Percentiles rank a stretch among this genome's conserved stretches.
Conservation (phyloP, 2,113 vertebrate genomes). For the Reinhardtius hippoglossoides region DNA sequence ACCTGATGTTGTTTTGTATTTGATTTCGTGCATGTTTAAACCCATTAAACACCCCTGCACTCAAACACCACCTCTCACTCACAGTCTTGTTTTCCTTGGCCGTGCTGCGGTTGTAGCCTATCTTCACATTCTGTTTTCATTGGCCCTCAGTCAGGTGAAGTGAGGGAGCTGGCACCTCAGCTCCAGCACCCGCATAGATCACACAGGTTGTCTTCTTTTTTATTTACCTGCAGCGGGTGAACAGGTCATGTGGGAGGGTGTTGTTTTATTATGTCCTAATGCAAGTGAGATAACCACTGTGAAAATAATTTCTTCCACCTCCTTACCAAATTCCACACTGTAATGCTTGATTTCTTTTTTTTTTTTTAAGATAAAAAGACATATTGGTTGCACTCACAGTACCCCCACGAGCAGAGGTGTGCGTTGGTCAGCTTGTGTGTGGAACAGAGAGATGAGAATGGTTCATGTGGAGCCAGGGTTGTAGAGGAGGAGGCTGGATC, state of each 20-base stretch:
- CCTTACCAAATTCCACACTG: too few relatives aligned
- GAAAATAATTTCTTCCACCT: background rate
- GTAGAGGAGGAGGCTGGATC: slow-evolving; percentile 11
- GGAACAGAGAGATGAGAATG: background rate
- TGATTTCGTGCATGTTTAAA: background rate
- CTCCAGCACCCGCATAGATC: slow-evolving; percentile 35
- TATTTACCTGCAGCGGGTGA: background rate
- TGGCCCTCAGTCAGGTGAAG: slow-evolving; percentile 62
- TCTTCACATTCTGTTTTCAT: slow-evolving; percentile 41
- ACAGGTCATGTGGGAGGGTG: background rate
- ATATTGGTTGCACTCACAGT: too few relatives aligned
- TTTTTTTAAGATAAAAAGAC: background rate
- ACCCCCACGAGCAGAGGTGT: background rate
- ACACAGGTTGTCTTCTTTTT: slow-evolving; percentile 6
- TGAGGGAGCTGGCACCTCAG: slow-evolving; percentile 8
- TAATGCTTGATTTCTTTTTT: background rate
- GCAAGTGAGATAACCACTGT: background rate
- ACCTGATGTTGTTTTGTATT: background rate
- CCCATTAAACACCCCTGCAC: background rate
- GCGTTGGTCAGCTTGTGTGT: slow-evolving; percentile 1
- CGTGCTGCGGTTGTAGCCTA: background rate
- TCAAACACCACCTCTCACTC: background rate
- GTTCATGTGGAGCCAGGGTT: slow-evolving; percentile 1
- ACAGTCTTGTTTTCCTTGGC: slow-evolving; percentile 31
- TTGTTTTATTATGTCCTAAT: too few relatives aligned